Base-by-base conservation (phyloP, 2,888 invertebrate species). In the Noctua comes region DNA sequence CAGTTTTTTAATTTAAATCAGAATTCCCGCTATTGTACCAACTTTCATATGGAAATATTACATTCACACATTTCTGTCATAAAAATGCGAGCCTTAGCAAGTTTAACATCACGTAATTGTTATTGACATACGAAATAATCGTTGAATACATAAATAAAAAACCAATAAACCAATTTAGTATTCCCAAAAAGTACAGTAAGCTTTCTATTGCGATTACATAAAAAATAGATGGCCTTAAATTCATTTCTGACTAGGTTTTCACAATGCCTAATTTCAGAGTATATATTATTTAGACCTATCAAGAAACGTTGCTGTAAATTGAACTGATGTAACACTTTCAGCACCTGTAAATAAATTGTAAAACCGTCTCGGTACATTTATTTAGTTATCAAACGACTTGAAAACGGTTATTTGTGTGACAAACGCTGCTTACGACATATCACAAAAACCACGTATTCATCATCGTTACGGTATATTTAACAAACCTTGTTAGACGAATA, bases 401-500 rank as follows among this genome's bases (percentile, higher is more conserved):
- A 51, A 69, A 82, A 75, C 13, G 16, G 40, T 73, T 82, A 68
- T 77, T 82, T 68, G 59, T 51, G 43, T 16, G 77, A 84, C 73
- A 69, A 74, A 62, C 27, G n/a, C 57, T 43, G 59, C 24, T 85
- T 86, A 79, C 84, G 84, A 72, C 84, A 85, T 59, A 27, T 71
- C 65, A 69, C 79, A 85, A 86, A 86, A 85, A 85, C 43, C 68
- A 84, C 84, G 87, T 86, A 85, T 79, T 86, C 73, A 65, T 86
- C 76, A 43, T 51, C 62, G 84, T 79, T 76, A 89, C 88, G 87
- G 88, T 81, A 88, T 85, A 87, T 87, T 91, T 86, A 79, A 87
- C 85, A 80, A 79, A 76, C 70, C 77, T 71, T 80, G 86, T 86
- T 68, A 80, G 82, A 59, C 66, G 73, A 76, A 83, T 85, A 87